These are phyloP conservation scores for Diplolepis rosae DNA, from an alignment of 2,888 invertebrate species.

Conservation along the genomic window DNA sequence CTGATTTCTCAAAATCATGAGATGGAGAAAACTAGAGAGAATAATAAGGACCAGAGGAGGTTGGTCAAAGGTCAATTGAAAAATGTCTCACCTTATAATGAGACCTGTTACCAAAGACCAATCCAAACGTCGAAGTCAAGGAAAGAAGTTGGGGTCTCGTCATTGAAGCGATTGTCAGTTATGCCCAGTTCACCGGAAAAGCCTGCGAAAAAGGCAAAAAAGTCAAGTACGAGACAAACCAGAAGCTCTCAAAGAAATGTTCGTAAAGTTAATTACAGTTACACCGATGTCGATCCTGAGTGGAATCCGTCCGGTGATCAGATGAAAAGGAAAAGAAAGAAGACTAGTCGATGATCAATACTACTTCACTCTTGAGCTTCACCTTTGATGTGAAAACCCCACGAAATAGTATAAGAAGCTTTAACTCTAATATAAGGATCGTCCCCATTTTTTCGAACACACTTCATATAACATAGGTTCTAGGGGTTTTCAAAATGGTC, in stretches of 20 bases:
- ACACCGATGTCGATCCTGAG: conserved; percentile 66
- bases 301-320: conserved; percentile 65
- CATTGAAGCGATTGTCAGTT: conserved; percentile 46
- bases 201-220: conserved; percentile 46
- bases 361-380: conserved; percentile 33
- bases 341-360: conserved; percentile 65
- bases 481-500: too few species aligned
- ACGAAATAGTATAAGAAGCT: too few species aligned
- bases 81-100: conserved; percentile 43
- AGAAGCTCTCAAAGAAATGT: conserved; percentile 67
- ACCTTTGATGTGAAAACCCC: conserved; percentile 36
- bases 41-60: conserved; percentile 47
- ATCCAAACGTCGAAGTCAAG: conserved; percentile 47
- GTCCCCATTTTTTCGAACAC: too few species aligned
- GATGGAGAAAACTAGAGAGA: conserved; percentile 45
- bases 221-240: conserved; percentile 52
- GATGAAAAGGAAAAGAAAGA: conserved; percentile 57
- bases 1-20: conserved; percentile 45
- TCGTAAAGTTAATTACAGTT: conserved; percentile 68
- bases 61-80: conserved; percentile 41
- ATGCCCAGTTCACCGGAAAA: conserved; percentile 44
- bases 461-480: too few species aligned
- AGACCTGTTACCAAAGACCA: conserved; percentile 47
- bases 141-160: conserved; percentile 42
- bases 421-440: too few species aligned